These are phyloP conservation scores for Opisthograptis luteolata DNA, from an alignment of 2,888 invertebrate genomes.

Conservation along the genomic window DNA sequence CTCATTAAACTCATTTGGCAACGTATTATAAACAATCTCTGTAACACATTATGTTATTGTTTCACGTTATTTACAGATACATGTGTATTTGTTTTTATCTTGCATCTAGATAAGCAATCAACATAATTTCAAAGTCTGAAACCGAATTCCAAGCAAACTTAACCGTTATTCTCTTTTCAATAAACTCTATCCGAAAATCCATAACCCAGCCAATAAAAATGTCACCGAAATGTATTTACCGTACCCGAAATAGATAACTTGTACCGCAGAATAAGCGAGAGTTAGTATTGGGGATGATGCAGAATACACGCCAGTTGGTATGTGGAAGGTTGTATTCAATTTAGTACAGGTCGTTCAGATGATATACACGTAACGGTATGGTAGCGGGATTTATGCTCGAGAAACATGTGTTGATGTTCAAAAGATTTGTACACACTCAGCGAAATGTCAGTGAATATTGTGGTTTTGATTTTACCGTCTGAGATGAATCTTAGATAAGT, in stretches of 20 bases:
- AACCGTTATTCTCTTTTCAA: constrained; percentile 22
- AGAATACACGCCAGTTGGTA: constrained; percentile 29
- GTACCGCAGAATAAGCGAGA: constrained; percentile 14
- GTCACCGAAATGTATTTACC: constrained; percentile 34
- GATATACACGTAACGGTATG: constrained; percentile 58
- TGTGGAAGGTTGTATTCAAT: constrained; percentile 56
- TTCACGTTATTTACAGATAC: too few species aligned
- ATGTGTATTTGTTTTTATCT: too few species aligned
- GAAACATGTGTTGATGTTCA: constrained; percentile 43
- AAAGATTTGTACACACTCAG: constrained; percentile 27
- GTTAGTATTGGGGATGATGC: constrained; percentile 4
- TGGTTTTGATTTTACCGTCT: not conserved
- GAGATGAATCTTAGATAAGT: too few species aligned
- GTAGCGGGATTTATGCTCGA: constrained; percentile 55
- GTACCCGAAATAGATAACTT: constrained; percentile 30
- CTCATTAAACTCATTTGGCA: too few species aligned
- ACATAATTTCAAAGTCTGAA: constrained; percentile 3
- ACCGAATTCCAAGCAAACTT: constrained; percentile 11
- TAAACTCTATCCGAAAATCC: constrained; percentile 29
- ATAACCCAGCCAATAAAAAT: constrained; percentile 34
- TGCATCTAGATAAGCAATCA: too few species aligned
- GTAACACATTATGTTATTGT: too few species aligned
- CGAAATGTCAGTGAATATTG: not conserved
- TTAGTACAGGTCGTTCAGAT: constrained; percentile 64
- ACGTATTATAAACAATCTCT: too few species aligned